Evolutionary conservation across 2,797 vertebrate genomes (phyloP), one percentile per base, ranked within the genome.

Genomic region (Sparus aurata): DNA sequence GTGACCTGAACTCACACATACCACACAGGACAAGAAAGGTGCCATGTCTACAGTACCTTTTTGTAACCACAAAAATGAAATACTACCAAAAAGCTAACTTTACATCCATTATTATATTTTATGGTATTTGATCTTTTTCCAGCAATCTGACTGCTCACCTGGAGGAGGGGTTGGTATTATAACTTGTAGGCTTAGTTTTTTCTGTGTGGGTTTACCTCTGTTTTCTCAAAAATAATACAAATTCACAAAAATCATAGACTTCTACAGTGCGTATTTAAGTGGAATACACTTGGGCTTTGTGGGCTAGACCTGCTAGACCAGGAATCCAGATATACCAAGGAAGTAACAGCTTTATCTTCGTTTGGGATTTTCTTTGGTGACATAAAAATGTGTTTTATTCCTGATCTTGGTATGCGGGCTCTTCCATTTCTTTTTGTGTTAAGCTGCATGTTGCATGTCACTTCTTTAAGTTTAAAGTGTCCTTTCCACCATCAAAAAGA

Each of bases 131-230:
- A 91, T 95, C 85, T 96, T 89, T 94, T 95, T 87, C 83, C 95
- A 96, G 95, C 93, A 76, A 46, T 85, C 95, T 91, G 93, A 93
- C 85, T 84, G 90, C 83, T 91, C 94, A 88, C 85, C 92, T 77
- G 93, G 84, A 94, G 92, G 87, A 91, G 93, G 92, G 95, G 95
- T 96, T 95, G 87, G 95, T 96, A 96, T 95, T 86, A 82, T 90
- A 73, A 80, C 83, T 34, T 75, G 59, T 92, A 92, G 87, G 54
- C 41, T 69, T 92, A 85, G 85, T 62, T 77, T 83, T 85, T 85
- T 3, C 74, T 92, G 79, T 85, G 85, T 94, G 86, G 72, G 49
- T 68, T 85, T 43, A 75, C 41, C 23, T 67, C 27, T 79, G 7
- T 13, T 62, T 68, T 38, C 41, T 22, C 13, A 43, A 65, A 59